Evolutionary conservation across 2,113 vertebrate species (phyloP).

Genomic region (Egretta garzetta): DNA sequence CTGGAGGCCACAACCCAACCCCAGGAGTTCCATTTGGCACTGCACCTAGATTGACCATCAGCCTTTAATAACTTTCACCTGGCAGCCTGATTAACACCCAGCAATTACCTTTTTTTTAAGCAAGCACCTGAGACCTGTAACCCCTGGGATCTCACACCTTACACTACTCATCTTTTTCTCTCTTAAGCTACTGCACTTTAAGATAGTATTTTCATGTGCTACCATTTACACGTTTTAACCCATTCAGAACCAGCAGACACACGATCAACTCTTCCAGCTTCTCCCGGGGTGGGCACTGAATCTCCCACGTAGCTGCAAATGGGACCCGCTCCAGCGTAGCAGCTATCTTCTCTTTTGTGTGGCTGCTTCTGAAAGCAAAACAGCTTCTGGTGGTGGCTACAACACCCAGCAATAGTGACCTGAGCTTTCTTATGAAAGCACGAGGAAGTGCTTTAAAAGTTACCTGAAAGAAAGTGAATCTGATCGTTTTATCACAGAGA

Average conservation of each 20-base stretch:
- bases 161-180: neutral
- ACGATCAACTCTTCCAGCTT: neutral
- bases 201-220: neutral
- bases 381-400: neutral
- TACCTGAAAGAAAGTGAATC: neutral
- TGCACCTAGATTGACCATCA: fast-evolving
- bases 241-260: neutral
- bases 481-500: slow-evolving; percentile 25
- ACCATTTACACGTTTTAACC: neutral
- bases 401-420: neutral
- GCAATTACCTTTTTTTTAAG: neutral
- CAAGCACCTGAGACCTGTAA: neutral
- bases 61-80: neutral
- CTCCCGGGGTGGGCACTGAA: neutral
- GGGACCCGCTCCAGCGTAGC: neutral
- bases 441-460: slow-evolving; percentile 1
- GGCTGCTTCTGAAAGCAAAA: slow-evolving; percentile 11
- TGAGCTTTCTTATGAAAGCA: neutral
- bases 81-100: neutral
- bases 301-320: neutral
- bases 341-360: neutral
- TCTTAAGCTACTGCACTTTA: neutral
- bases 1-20: neutral
- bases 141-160: neutral
- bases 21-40: neutral